Evolutionary conservation across 2,888 invertebrate species (phyloP).

Genomic region (Drosophila percnosoma): DNA sequence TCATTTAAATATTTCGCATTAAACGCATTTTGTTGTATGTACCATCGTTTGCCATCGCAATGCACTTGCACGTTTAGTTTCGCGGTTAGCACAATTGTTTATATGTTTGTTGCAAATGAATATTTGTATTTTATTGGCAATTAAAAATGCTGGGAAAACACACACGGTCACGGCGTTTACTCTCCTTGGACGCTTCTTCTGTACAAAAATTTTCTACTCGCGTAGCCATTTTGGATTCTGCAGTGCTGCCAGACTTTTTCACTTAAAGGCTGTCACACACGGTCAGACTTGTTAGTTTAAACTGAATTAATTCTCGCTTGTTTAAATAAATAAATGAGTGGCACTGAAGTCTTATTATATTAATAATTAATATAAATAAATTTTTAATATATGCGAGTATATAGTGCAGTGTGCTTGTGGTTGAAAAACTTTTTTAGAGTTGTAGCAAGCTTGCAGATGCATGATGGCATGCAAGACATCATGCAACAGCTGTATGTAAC

Average conservation of each 20-base stretch:
- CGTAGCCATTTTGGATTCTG: conserved; percentile 80
- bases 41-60: conserved; percentile 21
- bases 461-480: conserved; percentile 1
- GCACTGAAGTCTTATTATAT: neutral
- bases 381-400: neutral
- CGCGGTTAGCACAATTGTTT: conserved; percentile 51
- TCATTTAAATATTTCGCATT: conserved; percentile 60
- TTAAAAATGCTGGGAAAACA: conserved; percentile 61
- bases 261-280: conserved; percentile 25
- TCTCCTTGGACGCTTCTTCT: conserved; percentile 82
- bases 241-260: conserved; percentile 41
- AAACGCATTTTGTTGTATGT: conserved; percentile 20
- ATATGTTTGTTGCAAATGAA: conserved; percentile 48
- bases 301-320: neutral
- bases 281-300: conserved; percentile 30
- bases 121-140: conserved; percentile 64
- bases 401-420: neutral
- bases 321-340: neutral
- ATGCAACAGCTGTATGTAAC: conserved; percentile 57
- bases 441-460: conserved; percentile 3
- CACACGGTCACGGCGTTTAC: conserved; percentile 76
- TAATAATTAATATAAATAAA: neutral
- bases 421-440: neutral
- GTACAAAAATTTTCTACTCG: conserved; percentile 80
- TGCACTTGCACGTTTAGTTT: conserved; percentile 15